These are phyloP conservation scores for Syngnathus typhle DNA, from an alignment of 2,113 vertebrate species.

Conservation along the genomic window DNA sequence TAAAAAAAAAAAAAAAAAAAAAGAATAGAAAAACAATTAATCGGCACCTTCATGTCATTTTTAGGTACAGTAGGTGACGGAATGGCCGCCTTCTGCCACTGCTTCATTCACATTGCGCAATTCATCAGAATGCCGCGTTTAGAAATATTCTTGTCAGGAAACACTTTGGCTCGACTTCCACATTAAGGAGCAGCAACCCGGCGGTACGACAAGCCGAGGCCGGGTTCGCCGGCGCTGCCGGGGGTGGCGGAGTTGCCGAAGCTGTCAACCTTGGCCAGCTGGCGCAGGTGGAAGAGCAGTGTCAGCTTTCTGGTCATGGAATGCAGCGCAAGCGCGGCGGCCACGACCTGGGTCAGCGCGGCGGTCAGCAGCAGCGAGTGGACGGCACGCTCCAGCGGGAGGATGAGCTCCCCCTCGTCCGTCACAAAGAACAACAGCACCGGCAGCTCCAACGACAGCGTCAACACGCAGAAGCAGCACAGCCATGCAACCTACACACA, in stretches of 20 bases:
- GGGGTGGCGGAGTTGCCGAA: neutral
- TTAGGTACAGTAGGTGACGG: too few relatives aligned
- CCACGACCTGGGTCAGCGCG: constrained; percentile 3
- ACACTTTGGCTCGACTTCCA: too few relatives aligned
- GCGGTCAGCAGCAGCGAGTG: neutral
- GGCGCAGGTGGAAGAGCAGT: constrained; percentile 11
- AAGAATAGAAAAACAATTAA: too few relatives aligned
- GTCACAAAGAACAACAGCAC: constrained; percentile 4
- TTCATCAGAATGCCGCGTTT: too few relatives aligned
- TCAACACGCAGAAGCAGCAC: constrained; percentile 2
- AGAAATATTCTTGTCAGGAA: too few relatives aligned
- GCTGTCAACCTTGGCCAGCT: neutral
- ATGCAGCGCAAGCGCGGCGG: neutral
- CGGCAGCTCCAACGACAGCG: constrained; percentile 3
- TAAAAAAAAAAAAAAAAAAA: too few relatives aligned
- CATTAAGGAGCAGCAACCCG: too few relatives aligned
- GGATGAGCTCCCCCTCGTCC: neutral
- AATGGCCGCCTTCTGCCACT: too few relatives aligned
- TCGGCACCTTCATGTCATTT: too few relatives aligned
- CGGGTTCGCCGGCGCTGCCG: constrained; percentile 1
- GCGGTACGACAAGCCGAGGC: too few relatives aligned
- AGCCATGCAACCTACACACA: neutral
- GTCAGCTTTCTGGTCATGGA: constrained; percentile 6
- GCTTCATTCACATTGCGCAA: too few relatives aligned
- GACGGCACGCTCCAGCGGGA: constrained; percentile 10